Evolutionary conservation across 2,888 invertebrate species (phyloP), one percentile per base, ranked within the genome.

Genomic region (Conchocele bisecta): DNA sequence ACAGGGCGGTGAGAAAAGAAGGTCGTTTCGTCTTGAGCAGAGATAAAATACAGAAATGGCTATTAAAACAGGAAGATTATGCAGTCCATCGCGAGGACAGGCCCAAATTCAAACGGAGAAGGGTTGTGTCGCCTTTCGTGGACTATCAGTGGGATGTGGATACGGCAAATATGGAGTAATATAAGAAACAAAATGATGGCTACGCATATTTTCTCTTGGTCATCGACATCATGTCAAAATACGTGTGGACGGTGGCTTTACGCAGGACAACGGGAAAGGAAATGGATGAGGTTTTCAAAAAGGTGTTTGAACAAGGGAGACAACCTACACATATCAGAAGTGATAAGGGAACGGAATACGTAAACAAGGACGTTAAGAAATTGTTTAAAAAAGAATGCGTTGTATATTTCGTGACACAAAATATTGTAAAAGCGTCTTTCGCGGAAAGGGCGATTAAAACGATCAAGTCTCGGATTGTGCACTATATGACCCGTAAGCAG

Each of bases 91-190:
- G 67, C 46, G 64, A 68, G 46, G 50, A 39, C 1, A 35, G 69
- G 13, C 11, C 46, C 11, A 65, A 63, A 63, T 76, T 76, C 20
- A 66, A 59, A 42, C 60, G 74, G 0, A 28, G 60, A n/a, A n/a
- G 58, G 44, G 72, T 76, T 6, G 37, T 75, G 11, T 59, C 68
- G 11, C 68, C 71, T 35, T 53, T 28, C 6, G 63, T 80, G n/a
- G 70, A 72, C 59, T 73, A 66, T 58, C 70, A 73, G 31, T 77
- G 69, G 73, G 72, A 77, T 39, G 63, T 56, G 1, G 77, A 77
- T 46, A 63, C 69, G 15, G 73, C 69, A 29, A 51, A 67, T 24
- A 69, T 77, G 66, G 54, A 20, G 7, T 42, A 9, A 7, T 42
- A 42, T n/a, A 42, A 42, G 22, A 67, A 75, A 44, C 48, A 64